phyloP scores from a whole-genome alignment of 2,797 vertebrate species.

The Brachymystax lenok region DNA sequence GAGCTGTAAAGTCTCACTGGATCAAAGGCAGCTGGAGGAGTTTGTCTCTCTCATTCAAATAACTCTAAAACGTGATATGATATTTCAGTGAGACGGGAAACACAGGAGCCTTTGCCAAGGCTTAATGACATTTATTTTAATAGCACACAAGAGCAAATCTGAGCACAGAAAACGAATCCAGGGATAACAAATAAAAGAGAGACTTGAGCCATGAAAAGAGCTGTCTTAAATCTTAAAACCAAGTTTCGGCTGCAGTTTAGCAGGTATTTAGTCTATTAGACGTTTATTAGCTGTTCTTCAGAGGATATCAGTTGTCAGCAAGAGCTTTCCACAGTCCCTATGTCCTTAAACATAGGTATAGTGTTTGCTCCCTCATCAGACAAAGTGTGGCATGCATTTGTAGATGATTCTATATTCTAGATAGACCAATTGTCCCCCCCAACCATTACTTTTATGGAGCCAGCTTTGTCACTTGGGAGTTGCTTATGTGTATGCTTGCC shows the following conservation, averaged over 20 bases:
- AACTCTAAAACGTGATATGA: conserved; percentile 27
- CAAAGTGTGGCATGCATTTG: too few species aligned
- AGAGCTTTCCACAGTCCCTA: conserved; percentile 42
- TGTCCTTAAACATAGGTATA: background rate
- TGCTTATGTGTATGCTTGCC: too few species aligned
- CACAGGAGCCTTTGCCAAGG: conserved; percentile 22
- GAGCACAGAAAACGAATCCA: conserved; percentile 15
- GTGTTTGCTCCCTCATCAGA: background rate
- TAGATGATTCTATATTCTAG: too few species aligned
- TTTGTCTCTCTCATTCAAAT: conserved; percentile 47
- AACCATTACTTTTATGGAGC: too few species aligned
- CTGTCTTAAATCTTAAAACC: background rate
- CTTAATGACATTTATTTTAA: conserved; percentile 48
- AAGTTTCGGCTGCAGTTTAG: conserved; percentile 33
- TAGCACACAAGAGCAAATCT: conserved; percentile 32
- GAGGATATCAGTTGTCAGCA: background rate
- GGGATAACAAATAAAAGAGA: conserved; percentile 53
- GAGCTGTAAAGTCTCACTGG: conserved; percentile 46
- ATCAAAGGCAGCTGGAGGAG: conserved; percentile 26
- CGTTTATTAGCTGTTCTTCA: conserved; percentile 28
- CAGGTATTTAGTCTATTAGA: conserved; percentile 41
- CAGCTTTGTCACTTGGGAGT: too few species aligned
- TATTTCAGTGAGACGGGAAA: conserved; percentile 40
- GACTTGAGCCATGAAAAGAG: conserved; percentile 22
- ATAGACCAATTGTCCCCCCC: too few species aligned